Percentiles rank a stretch among this genome's conserved stretches.
Evolutionary conservation across 2,113 vertebrate genomes (phyloP).

Genomic region (human): DNA sequence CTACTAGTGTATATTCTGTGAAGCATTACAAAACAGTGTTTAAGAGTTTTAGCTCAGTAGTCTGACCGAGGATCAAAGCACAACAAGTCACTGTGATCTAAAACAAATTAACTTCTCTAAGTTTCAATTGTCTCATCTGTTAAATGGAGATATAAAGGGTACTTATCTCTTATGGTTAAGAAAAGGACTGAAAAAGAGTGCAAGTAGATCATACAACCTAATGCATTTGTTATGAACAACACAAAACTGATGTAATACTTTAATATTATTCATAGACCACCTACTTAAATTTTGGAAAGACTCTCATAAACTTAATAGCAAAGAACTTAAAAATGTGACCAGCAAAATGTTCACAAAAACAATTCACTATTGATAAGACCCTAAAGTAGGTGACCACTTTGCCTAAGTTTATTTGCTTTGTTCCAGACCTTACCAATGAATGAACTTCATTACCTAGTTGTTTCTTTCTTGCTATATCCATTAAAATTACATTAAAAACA

Average conservation of each 20-base stretch:
- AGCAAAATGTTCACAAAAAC: constrained; percentile 21
- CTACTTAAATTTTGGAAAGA: constrained; percentile 1
- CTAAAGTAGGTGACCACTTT: background rate
- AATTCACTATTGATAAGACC: background rate
- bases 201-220: background rate
- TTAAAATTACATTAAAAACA: background rate
- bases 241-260: background rate
- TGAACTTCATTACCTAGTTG: background rate
- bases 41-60: background rate
- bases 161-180: background rate
- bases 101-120: constrained; percentile 35
- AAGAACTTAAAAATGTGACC: constrained; percentile 2
- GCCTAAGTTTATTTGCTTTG: background rate
- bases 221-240: background rate
- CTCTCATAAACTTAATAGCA: background rate
- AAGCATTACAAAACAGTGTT: background rate
- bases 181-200: background rate
- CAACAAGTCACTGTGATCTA: background rate
- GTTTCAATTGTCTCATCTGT: background rate
- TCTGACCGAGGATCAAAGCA: background rate
- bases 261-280: background rate
- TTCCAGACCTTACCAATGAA: background rate
- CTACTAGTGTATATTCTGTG: background rate
- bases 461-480: background rate
- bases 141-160: background rate